phyloP scores from a whole-genome alignment of 2,113 vertebrate species.

The Pelodiscus sinensis region DNA sequence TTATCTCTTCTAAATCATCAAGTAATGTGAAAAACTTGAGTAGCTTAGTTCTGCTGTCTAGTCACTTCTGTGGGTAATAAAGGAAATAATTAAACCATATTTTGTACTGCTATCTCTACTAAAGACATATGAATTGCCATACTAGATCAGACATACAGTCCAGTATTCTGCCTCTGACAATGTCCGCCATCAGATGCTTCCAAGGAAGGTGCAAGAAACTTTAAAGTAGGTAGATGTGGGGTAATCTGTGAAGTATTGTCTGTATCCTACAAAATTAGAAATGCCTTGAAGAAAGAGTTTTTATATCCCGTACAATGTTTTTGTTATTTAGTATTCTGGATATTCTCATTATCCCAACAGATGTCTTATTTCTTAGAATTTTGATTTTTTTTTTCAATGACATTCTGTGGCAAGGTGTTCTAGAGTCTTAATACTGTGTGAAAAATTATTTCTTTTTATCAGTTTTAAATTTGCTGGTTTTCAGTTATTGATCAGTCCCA shows the following conservation, averaged over 20 bases:
- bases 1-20: neutral
- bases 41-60: neutral
- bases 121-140: neutral
- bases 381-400: conserved; percentile 17
- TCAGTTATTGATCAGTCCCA: neutral
- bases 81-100: neutral
- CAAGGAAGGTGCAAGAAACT: neutral
- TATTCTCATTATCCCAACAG: conserved; percentile 43
- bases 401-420: neutral
- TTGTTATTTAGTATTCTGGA: conserved; percentile 28
- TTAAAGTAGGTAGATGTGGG: neutral
- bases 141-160: neutral
- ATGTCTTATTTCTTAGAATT: neutral
- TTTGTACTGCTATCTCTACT: neutral
- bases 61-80: neutral
- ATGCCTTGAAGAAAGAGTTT: neutral
- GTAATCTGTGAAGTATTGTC: conserved; percentile 2
- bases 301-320: conserved; percentile 23
- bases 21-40: neutral
- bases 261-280: conserved; percentile 30
- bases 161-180: neutral
- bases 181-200: neutral
- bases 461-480: neutral
- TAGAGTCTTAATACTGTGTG: neutral
- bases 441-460: neutral